These are phyloP conservation scores for Phyllopteryx taeniolatus DNA, from an alignment of 2,113 vertebrate genomes.

Conservation along the genomic window DNA sequence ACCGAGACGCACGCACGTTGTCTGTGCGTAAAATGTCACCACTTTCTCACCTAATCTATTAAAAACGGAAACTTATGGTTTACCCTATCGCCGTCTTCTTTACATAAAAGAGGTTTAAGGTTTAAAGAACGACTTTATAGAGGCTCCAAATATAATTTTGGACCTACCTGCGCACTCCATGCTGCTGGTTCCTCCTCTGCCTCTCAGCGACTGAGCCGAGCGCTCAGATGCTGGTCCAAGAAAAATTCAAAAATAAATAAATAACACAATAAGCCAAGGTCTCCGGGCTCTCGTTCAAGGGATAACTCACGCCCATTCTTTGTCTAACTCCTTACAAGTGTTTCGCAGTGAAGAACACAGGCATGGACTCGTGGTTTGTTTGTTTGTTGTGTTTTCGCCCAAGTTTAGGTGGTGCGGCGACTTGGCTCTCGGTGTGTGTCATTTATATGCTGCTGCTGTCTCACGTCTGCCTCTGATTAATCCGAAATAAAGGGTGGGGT, in stretches of 20 bases:
- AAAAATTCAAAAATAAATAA: constrained; percentile 46
- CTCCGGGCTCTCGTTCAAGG: constrained; percentile 75
- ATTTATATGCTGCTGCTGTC: constrained; percentile 42
- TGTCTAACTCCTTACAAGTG: constrained; percentile 49
- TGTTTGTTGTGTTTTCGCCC: constrained; percentile 35
- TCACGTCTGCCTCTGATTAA: constrained; percentile 42
- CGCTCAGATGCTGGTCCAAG: constrained; percentile 67
- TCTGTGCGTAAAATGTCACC: constrained; percentile 42
- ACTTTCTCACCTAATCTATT: background rate
- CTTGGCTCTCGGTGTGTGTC: constrained; percentile 17
- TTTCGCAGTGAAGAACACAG: constrained; percentile 36
- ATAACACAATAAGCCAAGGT: constrained; percentile 55
- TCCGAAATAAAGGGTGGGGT: constrained; percentile 37
- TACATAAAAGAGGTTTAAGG: no score
- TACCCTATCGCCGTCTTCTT: background rate
- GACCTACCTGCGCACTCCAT: constrained; percentile 86
- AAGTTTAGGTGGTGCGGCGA: background rate
- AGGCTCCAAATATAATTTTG: background rate
- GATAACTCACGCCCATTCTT: constrained; percentile 81
- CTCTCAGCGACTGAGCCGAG: constrained; percentile 59
- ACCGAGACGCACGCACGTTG: background rate
- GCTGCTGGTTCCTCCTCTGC: constrained; percentile 55
- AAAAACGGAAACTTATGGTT: background rate
- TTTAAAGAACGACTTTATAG: background rate
- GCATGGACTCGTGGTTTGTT: constrained; percentile 52